Evolutionary conservation across 2,113 vertebrate genomes (phyloP).

Genomic region (Brienomyrus brachyistius): DNA sequence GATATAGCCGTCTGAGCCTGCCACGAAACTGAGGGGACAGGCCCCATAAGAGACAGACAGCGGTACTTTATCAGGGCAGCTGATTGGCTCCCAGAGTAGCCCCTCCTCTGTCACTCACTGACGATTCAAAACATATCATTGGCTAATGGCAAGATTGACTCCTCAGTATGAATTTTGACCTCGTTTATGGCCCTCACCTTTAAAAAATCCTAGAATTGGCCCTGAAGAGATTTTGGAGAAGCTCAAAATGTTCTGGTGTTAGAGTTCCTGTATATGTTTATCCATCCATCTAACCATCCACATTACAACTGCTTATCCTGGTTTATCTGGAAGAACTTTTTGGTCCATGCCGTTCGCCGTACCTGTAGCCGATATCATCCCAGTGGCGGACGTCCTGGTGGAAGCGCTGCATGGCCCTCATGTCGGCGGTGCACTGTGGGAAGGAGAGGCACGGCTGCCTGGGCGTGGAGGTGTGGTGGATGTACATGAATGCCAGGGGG

Average conservation of each 20-base stretch:
- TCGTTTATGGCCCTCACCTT: neutral
- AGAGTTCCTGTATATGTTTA: neutral
- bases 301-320: neutral
- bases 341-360: neutral
- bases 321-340: neutral
- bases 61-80: neutral
- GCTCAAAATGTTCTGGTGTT: neutral
- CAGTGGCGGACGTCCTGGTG: conserved; percentile 69
- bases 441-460: conserved; percentile 65
- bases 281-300: neutral
- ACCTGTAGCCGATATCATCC: conserved; percentile 88
- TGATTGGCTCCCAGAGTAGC: neutral
- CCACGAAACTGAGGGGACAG: conserved; percentile 65
- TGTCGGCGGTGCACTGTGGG: conserved; percentile 52
- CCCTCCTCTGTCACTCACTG: neutral
- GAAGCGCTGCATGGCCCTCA: conserved; percentile 78
- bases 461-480: conserved; percentile 76
- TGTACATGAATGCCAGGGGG: conserved; percentile 67
- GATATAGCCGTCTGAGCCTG: conserved; percentile 75
- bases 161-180: neutral
- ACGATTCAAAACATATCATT: neutral
- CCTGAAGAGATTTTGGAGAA: neutral
- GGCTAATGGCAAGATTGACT: neutral
- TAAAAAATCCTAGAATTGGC: neutral
- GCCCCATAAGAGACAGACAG: neutral